These are phyloP conservation scores for Brachyalestes nurse DNA, from an alignment of 2,797 vertebrate species.

Conservation along the genomic window DNA sequence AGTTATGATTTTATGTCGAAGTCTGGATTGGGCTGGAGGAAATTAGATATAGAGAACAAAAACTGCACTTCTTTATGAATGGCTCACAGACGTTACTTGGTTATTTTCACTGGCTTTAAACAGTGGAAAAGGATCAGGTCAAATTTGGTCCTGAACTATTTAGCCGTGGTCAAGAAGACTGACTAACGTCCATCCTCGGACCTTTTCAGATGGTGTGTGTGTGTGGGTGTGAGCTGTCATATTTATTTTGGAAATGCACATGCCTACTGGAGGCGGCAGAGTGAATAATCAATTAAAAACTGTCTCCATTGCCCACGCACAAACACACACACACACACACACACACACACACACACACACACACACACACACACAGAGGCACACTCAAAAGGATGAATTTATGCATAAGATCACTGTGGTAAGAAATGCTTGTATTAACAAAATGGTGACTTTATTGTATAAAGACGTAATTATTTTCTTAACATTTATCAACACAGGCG, in stretches of 20 bases:
- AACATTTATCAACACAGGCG: too few species aligned
- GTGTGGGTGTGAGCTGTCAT: slow-evolving; percentile 6
- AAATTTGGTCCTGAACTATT: slow-evolving; percentile 29
- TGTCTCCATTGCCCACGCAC: background rate
- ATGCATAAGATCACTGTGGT: too few species aligned
- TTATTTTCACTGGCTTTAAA: slow-evolving; percentile 59
- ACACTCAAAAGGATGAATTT: background rate
- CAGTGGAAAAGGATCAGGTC: slow-evolving; percentile 47
- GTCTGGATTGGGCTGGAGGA: slow-evolving; percentile 43
- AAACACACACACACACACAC: background rate
- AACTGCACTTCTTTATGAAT: slow-evolving; percentile 44
- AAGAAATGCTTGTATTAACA: too few species aligned
- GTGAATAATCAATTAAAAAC: slow-evolving; percentile 35
- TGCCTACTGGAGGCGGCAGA: background rate
- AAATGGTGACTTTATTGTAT: too few species aligned
- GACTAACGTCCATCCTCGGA: slow-evolving; percentile 33
- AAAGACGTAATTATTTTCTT: too few species aligned
- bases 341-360: background rate
- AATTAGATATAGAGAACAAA: slow-evolving; percentile 61
- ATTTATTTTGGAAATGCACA: slow-evolving; percentile 6
- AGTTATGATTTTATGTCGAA: slow-evolving; percentile 59
- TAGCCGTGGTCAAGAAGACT: slow-evolving; percentile 46
- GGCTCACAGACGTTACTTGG: slow-evolving; percentile 34
- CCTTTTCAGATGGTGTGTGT: slow-evolving; percentile 16
- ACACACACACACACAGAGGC: too few species aligned